phyloP scores from a whole-genome alignment of 2,113 vertebrate species.

The Nesogale talazaci region DNA sequence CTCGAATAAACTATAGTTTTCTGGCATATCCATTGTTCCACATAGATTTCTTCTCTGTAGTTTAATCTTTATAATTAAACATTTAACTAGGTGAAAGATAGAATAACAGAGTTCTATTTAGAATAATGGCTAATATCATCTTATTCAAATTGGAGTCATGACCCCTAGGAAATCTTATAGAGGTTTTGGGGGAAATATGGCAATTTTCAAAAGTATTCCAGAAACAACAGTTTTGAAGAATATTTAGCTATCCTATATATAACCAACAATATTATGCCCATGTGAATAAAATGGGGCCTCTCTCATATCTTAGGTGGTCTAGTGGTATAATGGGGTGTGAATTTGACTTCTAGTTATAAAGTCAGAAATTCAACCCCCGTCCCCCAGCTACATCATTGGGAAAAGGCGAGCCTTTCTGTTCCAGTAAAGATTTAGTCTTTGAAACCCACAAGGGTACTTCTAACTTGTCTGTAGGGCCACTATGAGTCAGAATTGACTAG shows the following conservation, averaged over 20 bases:
- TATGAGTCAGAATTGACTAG: too few species aligned
- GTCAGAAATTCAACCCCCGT: too few species aligned
- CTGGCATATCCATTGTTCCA: slow-evolving; percentile 60
- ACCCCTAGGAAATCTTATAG: slow-evolving; percentile 57
- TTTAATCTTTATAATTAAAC: slow-evolving; percentile 79
- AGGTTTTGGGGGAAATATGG: slow-evolving; percentile 25
- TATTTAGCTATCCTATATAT: not conserved
- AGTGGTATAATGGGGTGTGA: too few species aligned
- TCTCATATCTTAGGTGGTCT: too few species aligned
- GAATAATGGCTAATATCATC: slow-evolving; percentile 51
- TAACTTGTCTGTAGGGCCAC: too few species aligned
- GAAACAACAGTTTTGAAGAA: slow-evolving; percentile 14
- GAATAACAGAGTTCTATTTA: slow-evolving; percentile 59
- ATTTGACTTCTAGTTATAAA: too few species aligned
- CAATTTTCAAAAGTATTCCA: slow-evolving; percentile 60
- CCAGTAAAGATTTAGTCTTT: too few species aligned
- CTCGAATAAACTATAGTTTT: slow-evolving; percentile 50
- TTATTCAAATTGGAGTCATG: slow-evolving; percentile 74
- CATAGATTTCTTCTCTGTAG: slow-evolving; percentile 64
- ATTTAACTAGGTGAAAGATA: slow-evolving; percentile 64
- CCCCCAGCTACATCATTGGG: too few species aligned
- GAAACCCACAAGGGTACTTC: too few species aligned
- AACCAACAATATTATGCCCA: not conserved
- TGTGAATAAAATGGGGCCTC: not conserved
- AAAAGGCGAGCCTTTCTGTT: too few species aligned